Percentiles rank a stretch among this genome's conserved stretches.
Conservation (phyloP, 2,888 invertebrate genomes). For the Clitarchus hookeri region DNA sequence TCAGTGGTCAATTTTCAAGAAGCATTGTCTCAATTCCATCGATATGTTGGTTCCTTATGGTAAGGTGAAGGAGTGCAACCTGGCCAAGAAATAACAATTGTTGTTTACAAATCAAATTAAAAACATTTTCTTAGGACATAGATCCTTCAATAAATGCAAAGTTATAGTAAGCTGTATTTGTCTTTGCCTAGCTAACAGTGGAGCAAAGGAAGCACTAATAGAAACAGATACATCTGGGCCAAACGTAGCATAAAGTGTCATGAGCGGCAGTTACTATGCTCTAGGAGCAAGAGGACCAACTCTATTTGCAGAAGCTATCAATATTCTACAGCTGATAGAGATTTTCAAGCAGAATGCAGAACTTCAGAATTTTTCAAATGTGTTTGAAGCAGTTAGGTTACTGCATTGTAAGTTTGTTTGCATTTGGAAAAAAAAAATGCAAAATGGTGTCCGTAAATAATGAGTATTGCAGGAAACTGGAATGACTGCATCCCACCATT, state of each 20-base stretch:
- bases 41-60: background rate
- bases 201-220: slow-evolving; percentile 15
- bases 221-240: background rate
- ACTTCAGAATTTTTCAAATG: background rate
- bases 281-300: background rate
- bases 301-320: background rate
- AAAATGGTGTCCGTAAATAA: too few relatives aligned
- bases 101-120: background rate
- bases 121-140: slow-evolving; percentile 7
- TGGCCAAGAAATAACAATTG: background rate
- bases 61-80: background rate
- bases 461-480: background rate
- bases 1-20: background rate
- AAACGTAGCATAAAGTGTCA: background rate
- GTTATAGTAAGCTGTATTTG: background rate
- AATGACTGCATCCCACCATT: background rate
- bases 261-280: slow-evolving; percentile 11
- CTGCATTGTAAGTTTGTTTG: background rate
- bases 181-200: background rate
- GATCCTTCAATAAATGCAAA: background rate
- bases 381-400: background rate
- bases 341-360: background rate
- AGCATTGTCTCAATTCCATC: background rate
- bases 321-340: background rate
- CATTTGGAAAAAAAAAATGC: background rate